Evolutionary conservation across 2,113 vertebrate genomes (phyloP), one percentile per base, ranked within the genome.

Genomic region (Chroicocephalus ridibundus): DNA sequence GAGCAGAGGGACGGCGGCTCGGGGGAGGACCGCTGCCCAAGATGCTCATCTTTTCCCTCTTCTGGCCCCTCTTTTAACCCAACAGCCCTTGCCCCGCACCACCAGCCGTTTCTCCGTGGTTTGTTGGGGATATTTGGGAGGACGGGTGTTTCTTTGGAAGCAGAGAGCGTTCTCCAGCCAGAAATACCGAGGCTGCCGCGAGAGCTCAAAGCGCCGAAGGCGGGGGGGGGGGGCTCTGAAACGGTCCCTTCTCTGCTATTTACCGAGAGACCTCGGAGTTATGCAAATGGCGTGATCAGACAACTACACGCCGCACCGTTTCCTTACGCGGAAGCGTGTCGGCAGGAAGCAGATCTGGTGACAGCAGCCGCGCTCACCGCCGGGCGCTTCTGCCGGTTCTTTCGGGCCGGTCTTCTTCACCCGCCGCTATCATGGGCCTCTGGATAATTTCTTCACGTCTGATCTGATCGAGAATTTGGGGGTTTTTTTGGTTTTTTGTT

Each of bases 291-390:
- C 20, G 6, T 0, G 22, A 32, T 31, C 76, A 69, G 42, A 55
- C 34, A 5, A 26, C 18, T 3, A 25, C 11, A 15, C 32, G 16
- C 66, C 6, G 34, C 60, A 2, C n/a, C 1, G 57, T 11, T 78
- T 19, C 75, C 81, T 49, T 0, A 25, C 16, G 1, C 92, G 87
- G 82, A 90, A 90, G 82, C 15, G 55, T 11, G 61, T 19, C 54
- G 74, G 93, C 93, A 94, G 93, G 88, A 94, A 91, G 72, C 51
- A 54, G 82, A 19, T 76, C 29, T 31, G 70, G 68, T 32, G 25
- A 6, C 60, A 20, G 79, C 72, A 2, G 76, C 76, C 26, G 4
- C 82, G 1, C 52, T 72, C 38, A 2, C 60, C 18, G 17, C 6
- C 29, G 1, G n/a, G n/a, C 8, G 1, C 32, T 51, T 34, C 58